These are phyloP conservation scores for Syngnathus rostellatus DNA, from an alignment of 2,797 vertebrate species.

Conservation along the genomic window DNA sequence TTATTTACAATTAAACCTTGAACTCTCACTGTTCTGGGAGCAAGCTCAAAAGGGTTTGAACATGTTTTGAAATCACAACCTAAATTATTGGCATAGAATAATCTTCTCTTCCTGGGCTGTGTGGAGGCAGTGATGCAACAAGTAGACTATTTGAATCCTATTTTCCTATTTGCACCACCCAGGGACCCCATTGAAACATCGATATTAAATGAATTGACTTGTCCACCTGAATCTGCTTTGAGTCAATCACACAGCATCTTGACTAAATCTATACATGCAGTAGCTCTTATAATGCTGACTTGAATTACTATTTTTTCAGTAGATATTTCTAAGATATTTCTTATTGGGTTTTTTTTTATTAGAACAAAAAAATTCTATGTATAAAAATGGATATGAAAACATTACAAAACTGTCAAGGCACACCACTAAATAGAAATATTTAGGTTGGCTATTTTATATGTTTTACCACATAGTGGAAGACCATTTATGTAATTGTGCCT, in stretches of 20 bases:
- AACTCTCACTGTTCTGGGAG: constrained; percentile 3
- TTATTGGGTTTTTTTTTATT: no score
- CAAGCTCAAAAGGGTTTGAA: background rate
- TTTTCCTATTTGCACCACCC: constrained; percentile 9
- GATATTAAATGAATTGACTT: constrained; percentile 23
- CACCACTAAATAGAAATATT: no score
- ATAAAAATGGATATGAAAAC: background rate
- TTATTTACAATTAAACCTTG: constrained; percentile 6
- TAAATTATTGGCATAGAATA: constrained; percentile 2
- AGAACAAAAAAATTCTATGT: no score
- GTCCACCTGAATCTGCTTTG: constrained; percentile 26
- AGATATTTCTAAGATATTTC: background rate
- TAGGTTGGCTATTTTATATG: no score
- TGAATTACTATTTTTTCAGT: background rate
- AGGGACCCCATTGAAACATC: constrained; percentile 20
- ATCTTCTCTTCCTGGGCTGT: background rate
- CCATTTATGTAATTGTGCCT: no score
- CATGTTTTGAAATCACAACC: constrained; percentile 8
- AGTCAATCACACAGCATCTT: constrained; percentile 15
- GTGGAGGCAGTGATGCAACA: background rate
- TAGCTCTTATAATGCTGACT: background rate
- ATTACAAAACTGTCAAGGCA: background rate
- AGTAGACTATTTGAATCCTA: constrained; percentile 7
- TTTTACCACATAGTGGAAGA: no score
- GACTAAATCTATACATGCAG: background rate